These are phyloP conservation scores for Gasteruption jaculator DNA, from an alignment of 2,888 invertebrate species.

Conservation along the genomic window DNA sequence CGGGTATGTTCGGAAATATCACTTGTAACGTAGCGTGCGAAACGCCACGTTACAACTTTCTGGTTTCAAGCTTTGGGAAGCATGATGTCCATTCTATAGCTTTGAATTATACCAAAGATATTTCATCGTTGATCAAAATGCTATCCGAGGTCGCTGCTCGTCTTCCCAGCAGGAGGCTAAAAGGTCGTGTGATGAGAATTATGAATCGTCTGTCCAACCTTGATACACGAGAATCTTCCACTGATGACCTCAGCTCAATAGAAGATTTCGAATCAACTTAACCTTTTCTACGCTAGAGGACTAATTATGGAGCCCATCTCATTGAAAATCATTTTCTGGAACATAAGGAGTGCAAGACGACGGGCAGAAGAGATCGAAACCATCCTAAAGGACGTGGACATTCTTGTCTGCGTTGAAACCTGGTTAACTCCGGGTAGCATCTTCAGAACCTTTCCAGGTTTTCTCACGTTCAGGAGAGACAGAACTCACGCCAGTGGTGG, in stretches of 20 bases:
- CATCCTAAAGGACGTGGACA: not conserved
- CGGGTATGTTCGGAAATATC: no score
- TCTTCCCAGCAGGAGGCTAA: not conserved
- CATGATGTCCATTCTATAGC: no score
- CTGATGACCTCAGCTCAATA: not conserved
- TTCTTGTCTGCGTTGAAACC: conserved; percentile 7
- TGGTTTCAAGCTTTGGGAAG: no score
- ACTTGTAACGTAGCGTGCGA: no score
- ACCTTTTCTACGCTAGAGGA: not conserved
- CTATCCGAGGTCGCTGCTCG: not conserved
- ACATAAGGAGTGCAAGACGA: not conserved
- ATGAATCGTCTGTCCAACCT: not conserved
- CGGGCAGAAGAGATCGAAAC: not conserved
- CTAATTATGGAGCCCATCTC: not conserved
- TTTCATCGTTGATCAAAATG: not conserved
- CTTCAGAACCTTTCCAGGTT: not conserved
- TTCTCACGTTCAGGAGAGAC: conserved; percentile 2
- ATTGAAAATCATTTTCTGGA: not conserved
- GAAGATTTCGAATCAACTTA: not conserved
- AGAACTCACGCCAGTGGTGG: conserved; percentile 5
- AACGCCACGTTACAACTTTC: no score
- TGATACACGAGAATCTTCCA: not conserved
- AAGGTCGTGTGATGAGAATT: not conserved
- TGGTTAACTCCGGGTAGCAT: not conserved
- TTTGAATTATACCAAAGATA: not conserved